Evolutionary conservation across 2,797 vertebrate species (phyloP).

Genomic region (Aselliscus stoliczkanus): DNA sequence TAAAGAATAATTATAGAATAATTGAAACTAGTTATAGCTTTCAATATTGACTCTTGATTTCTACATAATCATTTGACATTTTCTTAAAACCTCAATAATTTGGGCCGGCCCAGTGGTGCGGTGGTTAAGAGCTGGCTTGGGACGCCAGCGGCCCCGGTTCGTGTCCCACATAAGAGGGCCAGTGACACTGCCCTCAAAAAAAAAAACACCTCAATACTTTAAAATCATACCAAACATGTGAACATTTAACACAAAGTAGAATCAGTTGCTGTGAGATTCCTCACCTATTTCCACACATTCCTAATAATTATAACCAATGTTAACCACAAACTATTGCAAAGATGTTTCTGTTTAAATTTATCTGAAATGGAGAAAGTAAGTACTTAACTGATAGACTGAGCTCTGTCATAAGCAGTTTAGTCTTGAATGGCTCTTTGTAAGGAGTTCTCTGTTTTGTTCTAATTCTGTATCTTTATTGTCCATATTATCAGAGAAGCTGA

Average conservation of each 20-base stretch:
- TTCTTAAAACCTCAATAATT: conserved; percentile 18
- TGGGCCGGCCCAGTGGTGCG: no score
- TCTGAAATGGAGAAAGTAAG: not conserved
- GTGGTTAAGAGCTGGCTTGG: no score
- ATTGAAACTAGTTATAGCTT: not conserved
- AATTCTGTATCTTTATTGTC: not conserved
- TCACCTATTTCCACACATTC: not conserved
- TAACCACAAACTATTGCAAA: not conserved
- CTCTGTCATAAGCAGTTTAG: not conserved
- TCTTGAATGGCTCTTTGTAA: no score
- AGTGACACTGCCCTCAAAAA: no score
- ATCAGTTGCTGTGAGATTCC: not conserved
- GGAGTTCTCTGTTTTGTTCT: not conserved
- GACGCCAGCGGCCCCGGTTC: no score
- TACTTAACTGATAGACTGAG: not conserved
- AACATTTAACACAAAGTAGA: not conserved
- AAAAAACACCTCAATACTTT: not conserved
- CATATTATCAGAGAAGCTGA: not conserved
- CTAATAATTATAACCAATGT: not conserved
- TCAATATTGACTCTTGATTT: not conserved
- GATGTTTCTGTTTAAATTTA: not conserved
- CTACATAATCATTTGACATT: not conserved
- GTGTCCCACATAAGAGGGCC: no score
- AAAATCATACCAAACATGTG: not conserved
- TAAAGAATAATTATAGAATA: not conserved